Percentiles rank a stretch among this genome's conserved stretches.
Conservation (phyloP, 2,113 vertebrate genomes). For the Galeopterus variegatus region DNA sequence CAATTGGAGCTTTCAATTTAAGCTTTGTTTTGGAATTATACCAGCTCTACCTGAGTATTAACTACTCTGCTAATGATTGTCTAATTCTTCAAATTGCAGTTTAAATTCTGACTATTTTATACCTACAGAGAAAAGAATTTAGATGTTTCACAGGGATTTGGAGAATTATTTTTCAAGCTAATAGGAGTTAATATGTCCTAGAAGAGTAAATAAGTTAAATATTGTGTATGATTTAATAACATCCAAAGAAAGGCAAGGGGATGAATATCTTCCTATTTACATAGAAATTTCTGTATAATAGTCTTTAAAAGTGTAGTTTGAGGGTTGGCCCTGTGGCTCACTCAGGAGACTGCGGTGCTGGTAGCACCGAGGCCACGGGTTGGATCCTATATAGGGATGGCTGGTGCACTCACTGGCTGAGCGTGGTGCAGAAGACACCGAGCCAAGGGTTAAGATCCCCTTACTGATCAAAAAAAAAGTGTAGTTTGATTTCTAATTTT, state of each 20-base stretch:
- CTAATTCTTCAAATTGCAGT: background rate
- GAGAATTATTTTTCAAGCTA: slow-evolving; percentile 35
- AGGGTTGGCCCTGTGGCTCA: background rate
- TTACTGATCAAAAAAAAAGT: background rate
- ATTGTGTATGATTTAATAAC: background rate
- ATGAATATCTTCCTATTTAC: background rate
- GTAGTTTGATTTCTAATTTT: background rate
- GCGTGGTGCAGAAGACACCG: too few relatives aligned
- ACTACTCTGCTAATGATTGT: background rate
- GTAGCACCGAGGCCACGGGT: too few relatives aligned
- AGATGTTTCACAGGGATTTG: background rate
- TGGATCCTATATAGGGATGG: too few relatives aligned
- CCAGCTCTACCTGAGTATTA: background rate
- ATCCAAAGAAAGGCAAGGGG: background rate
- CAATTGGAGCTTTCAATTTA: background rate
- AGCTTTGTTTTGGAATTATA: slow-evolving; percentile 9
- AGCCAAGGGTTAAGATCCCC: too few relatives aligned
- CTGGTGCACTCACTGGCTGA: too few relatives aligned
- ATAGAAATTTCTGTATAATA: background rate
- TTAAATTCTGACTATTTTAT: slow-evolving; percentile 55
- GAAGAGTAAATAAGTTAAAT: slow-evolving; percentile 10
- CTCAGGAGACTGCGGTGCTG: too few relatives aligned
- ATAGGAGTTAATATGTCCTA: background rate
- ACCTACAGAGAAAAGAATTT: slow-evolving; percentile 8
- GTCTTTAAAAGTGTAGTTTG: background rate